Conservation (phyloP, 2,113 vertebrate species). For the Phyllostomus discolor region DNA sequence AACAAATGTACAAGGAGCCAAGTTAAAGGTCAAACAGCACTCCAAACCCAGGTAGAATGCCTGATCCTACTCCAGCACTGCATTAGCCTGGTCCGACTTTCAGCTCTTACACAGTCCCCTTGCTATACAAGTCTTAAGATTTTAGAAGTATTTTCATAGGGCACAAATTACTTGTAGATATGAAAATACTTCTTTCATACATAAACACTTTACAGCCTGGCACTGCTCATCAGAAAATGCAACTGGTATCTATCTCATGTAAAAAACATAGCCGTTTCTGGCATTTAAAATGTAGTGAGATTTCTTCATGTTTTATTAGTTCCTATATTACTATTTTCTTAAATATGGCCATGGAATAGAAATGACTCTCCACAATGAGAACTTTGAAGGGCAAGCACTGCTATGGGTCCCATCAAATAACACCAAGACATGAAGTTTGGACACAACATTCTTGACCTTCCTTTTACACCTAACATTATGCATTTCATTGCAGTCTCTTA, state of each 20-base stretch:
- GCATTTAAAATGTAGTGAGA: not conserved
- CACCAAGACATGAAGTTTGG: not conserved
- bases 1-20: not conserved
- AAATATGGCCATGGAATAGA: not conserved
- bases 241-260: not conserved
- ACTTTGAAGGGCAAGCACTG: not conserved
- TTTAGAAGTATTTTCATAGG: not conserved
- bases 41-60: not conserved
- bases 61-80: not conserved
- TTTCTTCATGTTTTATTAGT: not conserved
- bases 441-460: not conserved
- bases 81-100: not conserved
- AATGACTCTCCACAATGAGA: not conserved
- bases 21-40: conserved; percentile 19
- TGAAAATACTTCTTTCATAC: not conserved
- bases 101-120: not conserved
- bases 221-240: not conserved
- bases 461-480: not conserved
- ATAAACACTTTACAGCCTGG: not conserved
- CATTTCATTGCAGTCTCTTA: not conserved
- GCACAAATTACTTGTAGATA: not conserved
- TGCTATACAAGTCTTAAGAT: not conserved
- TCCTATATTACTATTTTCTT: not conserved
- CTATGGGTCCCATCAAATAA: not conserved
- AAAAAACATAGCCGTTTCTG: not conserved